Conservation (phyloP, 1,140 invertebrate species). For the Papilio helenus region DNA sequence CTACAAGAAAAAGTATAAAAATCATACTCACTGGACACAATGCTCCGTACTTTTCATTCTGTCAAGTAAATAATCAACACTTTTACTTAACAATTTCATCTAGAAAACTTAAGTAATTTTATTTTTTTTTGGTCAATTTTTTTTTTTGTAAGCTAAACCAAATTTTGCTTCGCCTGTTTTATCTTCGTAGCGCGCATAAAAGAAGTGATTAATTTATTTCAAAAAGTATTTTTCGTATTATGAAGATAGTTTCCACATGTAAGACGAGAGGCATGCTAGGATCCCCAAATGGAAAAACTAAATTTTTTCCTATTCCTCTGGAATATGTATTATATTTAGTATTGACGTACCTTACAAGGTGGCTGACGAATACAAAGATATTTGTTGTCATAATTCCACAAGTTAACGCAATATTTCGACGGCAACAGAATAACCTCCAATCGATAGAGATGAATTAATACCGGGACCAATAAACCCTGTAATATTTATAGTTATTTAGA, state of each 20-base stretch:
- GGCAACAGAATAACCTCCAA: constrained; percentile 1
- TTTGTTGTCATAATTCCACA: constrained; percentile 1
- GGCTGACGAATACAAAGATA: constrained; percentile 21
- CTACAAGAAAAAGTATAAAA: constrained; percentile 29
- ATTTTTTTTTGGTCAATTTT: no score
- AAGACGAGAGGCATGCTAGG: no score
- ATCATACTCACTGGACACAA: constrained; percentile 69
- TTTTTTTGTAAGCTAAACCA: no score
- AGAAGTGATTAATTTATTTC: no score
- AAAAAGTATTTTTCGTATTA: no score
- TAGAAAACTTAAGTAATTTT: no score
- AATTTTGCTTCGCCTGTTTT: no score
- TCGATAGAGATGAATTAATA: constrained; percentile 18
- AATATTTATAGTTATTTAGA: neutral
- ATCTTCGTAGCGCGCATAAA: no score
- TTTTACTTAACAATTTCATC: neutral
- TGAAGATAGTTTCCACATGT: no score
- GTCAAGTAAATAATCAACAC: constrained; percentile 43
- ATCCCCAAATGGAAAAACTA: no score
- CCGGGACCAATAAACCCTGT: neutral
- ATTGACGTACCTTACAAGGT: neutral
- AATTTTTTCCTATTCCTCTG: no score
- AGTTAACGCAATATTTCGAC: constrained; percentile 18
- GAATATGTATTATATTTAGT: no score
- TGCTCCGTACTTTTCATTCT: constrained; percentile 68